Percentiles rank a stretch among this genome's conserved stretches.
phyloP scores from a whole-genome alignment of 2,797 vertebrate species.

The Staurois parvus region DNA sequence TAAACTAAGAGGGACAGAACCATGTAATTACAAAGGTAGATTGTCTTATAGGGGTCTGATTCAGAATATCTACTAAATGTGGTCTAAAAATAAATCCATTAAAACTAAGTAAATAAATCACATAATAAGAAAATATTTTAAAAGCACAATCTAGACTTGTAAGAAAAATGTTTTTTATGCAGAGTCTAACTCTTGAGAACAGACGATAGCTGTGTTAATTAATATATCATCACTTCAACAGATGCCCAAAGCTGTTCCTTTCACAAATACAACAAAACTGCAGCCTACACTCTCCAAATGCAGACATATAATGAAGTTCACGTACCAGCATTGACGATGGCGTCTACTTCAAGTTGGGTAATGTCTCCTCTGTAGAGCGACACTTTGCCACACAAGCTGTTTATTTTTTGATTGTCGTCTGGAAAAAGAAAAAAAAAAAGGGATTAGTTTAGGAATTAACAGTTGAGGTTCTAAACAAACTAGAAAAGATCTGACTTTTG shows the following conservation, averaged over 20 bases:
- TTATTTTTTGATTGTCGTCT: constrained; percentile 79
- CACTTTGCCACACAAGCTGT: constrained; percentile 86
- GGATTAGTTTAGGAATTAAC: too few relatives aligned
- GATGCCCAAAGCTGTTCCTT: background rate
- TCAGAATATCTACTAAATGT: background rate
- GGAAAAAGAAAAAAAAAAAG: constrained; percentile 25
- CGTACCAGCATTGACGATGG: constrained; percentile 98
- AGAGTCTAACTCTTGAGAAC: background rate
- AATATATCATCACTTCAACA: background rate
- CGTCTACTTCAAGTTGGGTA: constrained; percentile 92
- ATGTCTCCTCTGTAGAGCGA: constrained; percentile 98
- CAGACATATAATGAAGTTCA: background rate
- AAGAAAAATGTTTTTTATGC: background rate
- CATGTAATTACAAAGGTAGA: constrained; percentile 15
- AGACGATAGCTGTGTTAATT: background rate
- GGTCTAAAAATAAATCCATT: constrained; percentile 4
- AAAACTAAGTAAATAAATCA: background rate
- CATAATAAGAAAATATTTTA: constrained; percentile 4
- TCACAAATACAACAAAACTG: background rate
- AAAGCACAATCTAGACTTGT: constrained; percentile 15
- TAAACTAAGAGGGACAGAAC: constrained; percentile 8
- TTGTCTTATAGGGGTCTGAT: background rate
- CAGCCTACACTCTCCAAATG: background rate
- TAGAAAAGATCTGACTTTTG: too few relatives aligned
- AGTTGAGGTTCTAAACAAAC: too few relatives aligned